phyloP scores from a whole-genome alignment of 2,888 invertebrate species.

The Dexiosoma caninum region DNA sequence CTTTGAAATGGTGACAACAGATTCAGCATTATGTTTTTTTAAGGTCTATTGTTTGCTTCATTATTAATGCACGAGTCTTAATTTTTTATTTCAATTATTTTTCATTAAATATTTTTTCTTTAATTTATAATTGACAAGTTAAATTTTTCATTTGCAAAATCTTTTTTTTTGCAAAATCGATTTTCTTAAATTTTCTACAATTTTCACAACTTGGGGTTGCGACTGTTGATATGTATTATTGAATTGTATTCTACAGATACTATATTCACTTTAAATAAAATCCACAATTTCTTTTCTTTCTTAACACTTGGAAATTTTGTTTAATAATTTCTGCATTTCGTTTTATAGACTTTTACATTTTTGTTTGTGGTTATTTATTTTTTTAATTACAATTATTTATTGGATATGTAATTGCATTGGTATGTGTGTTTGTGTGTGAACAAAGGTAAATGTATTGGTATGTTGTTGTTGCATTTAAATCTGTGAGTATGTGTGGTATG shows the following conservation, averaged over 20 bases:
- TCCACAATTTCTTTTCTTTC: background rate
- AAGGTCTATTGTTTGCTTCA: constrained; percentile 6
- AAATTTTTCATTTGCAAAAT: background rate
- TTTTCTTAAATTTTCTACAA: constrained; percentile 1
- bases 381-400: constrained; percentile 1
- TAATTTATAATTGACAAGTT: constrained; percentile 16
- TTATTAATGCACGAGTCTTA: background rate
- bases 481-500: constrained; percentile 18
- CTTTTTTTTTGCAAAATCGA: background rate
- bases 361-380: constrained; percentile 35
- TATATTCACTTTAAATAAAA: background rate
- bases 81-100: background rate
- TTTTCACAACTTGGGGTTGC: constrained; percentile 35
- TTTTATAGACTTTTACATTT: background rate
- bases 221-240: constrained; percentile 57
- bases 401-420: constrained; percentile 29
- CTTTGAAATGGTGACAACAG: constrained; percentile 30
- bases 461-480: constrained; percentile 36
- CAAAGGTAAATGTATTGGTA: constrained; percentile 47
- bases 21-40: constrained; percentile 40
- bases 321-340: background rate
- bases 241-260: background rate
- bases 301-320: background rate
- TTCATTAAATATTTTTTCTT: background rate
- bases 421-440: constrained; percentile 17